Conservation (phyloP, 2,797 vertebrate species). For the Graptemys geographica region DNA sequence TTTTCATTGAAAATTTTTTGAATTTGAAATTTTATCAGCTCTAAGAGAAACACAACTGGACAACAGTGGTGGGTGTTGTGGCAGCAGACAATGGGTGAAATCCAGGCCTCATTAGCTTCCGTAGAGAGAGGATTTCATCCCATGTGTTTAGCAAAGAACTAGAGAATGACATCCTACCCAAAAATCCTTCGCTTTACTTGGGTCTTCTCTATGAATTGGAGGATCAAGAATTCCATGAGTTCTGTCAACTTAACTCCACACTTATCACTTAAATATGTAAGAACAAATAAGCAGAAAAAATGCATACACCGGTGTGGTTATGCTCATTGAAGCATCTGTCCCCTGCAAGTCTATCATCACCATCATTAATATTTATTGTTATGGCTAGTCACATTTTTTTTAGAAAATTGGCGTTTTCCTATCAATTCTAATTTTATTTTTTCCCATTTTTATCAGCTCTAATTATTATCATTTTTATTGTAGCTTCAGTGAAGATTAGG, state of each 20-base stretch:
- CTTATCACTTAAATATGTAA: not conserved
- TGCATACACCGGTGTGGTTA: not conserved
- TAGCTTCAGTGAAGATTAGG: conserved; percentile 33
- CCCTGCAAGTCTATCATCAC: not conserved
- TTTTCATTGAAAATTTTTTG: not conserved
- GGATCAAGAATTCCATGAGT: not conserved
- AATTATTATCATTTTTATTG: conserved; percentile 48
- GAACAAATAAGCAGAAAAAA: not conserved
- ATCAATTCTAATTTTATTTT: not conserved
- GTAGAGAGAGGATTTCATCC: not conserved
- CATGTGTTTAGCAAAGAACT: not conserved
- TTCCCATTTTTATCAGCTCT: conserved; percentile 8
- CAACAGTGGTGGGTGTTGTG: not conserved
- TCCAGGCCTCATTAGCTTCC: not conserved
- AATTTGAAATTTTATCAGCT: not conserved
- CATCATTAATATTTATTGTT: not conserved
- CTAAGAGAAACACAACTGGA: not conserved
- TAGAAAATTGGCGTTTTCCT: not conserved
- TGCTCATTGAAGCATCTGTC: not conserved
- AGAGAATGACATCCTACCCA: fast-evolving
- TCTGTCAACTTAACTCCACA: not conserved
- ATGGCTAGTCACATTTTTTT: not conserved
- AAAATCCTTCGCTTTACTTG: not conserved
- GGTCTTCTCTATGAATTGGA: not conserved
- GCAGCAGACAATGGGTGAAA: not conserved